These are phyloP conservation scores for Perca fluviatilis DNA, from an alignment of 2,113 vertebrate genomes.

Conservation along the genomic window DNA sequence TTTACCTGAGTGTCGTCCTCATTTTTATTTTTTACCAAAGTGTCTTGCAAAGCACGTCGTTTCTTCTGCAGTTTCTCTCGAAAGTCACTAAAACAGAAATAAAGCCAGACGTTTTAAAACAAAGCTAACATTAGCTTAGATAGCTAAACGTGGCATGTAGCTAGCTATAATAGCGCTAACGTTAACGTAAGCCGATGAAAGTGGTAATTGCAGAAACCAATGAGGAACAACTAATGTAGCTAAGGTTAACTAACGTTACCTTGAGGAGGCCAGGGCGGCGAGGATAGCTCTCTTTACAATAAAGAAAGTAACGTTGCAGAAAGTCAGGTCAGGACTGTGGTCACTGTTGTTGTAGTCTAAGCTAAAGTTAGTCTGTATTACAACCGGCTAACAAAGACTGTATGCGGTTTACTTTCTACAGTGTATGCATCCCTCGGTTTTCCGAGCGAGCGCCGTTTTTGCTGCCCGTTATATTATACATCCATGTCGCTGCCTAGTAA, in stretches of 20 bases:
- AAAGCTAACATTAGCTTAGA: conserved; percentile 1
- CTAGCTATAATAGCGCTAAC: neutral
- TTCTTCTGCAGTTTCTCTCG: conserved; percentile 80
- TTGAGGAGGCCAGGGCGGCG: conserved; percentile 69
- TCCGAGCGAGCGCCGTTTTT: neutral
- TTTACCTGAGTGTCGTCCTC: conserved; percentile 81
- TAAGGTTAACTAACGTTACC: conserved; percentile 56
- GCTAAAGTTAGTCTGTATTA: neutral
- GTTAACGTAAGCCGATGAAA: neutral
- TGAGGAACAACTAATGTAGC: neutral
- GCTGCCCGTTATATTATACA: conserved; percentile 60
- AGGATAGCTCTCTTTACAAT: neutral
- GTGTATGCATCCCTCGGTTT: neutral
- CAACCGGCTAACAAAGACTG: neutral
- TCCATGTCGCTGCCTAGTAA: conserved; percentile 82
- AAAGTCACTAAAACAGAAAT: conserved; percentile 53
- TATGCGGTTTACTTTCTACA: neutral
- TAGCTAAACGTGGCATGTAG: neutral
- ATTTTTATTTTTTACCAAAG: conserved; percentile 60
- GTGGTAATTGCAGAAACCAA: neutral
- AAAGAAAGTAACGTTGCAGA: neutral
- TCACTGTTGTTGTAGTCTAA: neutral
- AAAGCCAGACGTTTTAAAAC: neutral
- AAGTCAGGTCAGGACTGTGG: neutral
- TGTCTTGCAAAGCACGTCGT: conserved; percentile 75